Evolutionary conservation across 2,797 vertebrate species (phyloP).

Genomic region (Hybognathus amarus): DNA sequence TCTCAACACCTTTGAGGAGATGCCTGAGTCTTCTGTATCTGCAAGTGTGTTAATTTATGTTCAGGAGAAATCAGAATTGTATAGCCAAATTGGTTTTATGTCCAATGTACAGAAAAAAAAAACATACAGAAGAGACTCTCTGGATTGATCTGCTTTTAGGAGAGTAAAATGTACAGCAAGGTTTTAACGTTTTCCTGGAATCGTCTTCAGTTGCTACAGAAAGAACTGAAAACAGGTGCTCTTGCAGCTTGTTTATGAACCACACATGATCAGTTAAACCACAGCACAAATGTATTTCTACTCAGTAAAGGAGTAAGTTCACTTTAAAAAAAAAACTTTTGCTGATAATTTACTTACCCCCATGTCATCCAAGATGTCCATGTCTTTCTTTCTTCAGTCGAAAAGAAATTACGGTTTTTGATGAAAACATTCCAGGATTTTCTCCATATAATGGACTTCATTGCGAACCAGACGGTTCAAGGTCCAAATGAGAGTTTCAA

Average conservation of each 20-base stretch:
- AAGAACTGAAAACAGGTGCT: slow-evolving; percentile 8
- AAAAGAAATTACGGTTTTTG: too few relatives aligned
- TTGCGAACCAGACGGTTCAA: too few relatives aligned
- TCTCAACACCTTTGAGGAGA: slow-evolving; percentile 82
- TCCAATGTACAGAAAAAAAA: not conserved
- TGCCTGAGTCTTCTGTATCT: slow-evolving; percentile 80
- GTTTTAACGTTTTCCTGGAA: not conserved
- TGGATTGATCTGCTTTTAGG: not conserved
- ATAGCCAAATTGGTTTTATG: not conserved
- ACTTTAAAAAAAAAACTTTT: too few relatives aligned
- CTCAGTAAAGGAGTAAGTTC: not conserved
- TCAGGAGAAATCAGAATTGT: not conserved
- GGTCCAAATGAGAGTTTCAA: too few relatives aligned
- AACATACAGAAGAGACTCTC: not conserved
- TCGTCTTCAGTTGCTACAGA: not conserved
- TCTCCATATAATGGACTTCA: too few relatives aligned
- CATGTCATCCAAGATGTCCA: too few relatives aligned
- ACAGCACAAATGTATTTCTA: not conserved
- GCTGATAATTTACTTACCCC: too few relatives aligned
- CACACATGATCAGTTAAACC: not conserved
- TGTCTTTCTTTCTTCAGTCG: too few relatives aligned
- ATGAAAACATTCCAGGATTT: too few relatives aligned
- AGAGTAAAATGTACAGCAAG: not conserved
- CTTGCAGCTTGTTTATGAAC: not conserved
- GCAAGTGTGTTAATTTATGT: slow-evolving; percentile 72